A percentile compares a stretch with the other conserved stretches of the same genome.
These are phyloP conservation scores for Emydocephalus ijimae DNA, from an alignment of 2,113 vertebrate species.

Conservation along the genomic window DNA sequence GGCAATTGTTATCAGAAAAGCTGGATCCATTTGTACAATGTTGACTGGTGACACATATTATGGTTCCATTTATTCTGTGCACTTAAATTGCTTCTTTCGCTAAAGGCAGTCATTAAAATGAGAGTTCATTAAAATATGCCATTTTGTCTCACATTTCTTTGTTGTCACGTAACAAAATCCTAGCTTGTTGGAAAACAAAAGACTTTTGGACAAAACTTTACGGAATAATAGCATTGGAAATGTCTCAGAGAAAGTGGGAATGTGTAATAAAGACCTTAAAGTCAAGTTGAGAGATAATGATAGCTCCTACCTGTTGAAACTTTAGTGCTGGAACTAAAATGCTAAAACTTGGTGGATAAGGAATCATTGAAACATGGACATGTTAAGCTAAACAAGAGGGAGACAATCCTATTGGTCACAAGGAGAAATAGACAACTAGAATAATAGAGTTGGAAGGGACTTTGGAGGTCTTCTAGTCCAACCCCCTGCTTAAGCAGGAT, in stretches of 20 bases:
- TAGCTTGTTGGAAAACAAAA: conserved; percentile 27
- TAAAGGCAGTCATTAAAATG: conserved; percentile 45
- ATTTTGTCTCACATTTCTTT: conserved; percentile 46
- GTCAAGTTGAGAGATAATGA: background rate
- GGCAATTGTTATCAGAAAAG: conserved; percentile 52
- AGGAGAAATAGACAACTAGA: background rate
- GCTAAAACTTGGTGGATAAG: background rate
- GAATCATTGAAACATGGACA: background rate
- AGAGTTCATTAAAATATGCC: conserved; percentile 54
- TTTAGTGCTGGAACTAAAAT: background rate
- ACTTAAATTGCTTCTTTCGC: conserved; percentile 51
- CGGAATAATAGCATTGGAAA: conserved; percentile 34
- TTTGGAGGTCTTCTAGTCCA: background rate
- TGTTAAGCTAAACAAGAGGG: background rate
- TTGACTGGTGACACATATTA: conserved; percentile 57
- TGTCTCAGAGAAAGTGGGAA: background rate
- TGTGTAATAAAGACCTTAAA: background rate
- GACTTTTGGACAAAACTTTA: conserved; percentile 16
- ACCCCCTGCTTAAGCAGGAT: background rate
- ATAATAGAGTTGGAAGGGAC: background rate
- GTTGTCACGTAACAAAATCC: conserved; percentile 12
- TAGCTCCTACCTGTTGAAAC: background rate
- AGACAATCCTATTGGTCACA: background rate
- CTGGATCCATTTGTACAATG: conserved; percentile 37
- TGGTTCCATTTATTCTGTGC: conserved; percentile 53